Base-by-base conservation (phyloP, 2,888 invertebrate genomes). In the Spialia ferax region DNA sequence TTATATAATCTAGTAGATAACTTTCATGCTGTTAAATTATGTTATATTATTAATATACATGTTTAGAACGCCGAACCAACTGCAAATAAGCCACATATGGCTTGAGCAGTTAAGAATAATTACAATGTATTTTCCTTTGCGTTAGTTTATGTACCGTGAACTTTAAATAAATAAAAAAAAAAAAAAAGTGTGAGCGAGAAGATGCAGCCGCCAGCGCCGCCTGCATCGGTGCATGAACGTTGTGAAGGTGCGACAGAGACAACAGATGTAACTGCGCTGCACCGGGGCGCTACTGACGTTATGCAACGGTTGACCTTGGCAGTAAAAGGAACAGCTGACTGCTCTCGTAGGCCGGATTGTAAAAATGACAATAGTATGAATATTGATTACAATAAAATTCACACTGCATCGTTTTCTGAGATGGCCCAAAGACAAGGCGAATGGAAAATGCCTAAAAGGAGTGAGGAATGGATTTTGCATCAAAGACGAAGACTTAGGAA, bases 401-500 rank as follows among this genome's bases (percentile, higher is more conserved):
- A 56, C 20, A 35, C 20, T 2, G 13, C 20, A 1, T 15, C 50
- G n/a, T 62, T 35, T 52, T n/a, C 54, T 4, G 50, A 38, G 4
- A 18, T 54, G 13, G n/a, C 26, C 1, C 52, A 23, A 2, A 54
- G n/a, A 10, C 42, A 54, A 7, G 54, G 63, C 1, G 63, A 63
- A 11, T 63, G 63, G 63, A 63, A 54, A 8, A 26, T 26, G 13
- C 38, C 54, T 3, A 13, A n/a, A 13, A 63, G 15, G 7, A 54
- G 54, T 3, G 26, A 63, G 20, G 54, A 54, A n/a, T 63, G 63
- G 63, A 23, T 54, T 23, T 22, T 29, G 23, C 5, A 18, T 6
- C 54, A 62, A 23, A 63, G 42, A 26, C 15, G 23, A n/a, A 54
- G 54, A 7, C 26, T 42, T 8, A 54, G 63, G 20, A 63, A 63